Conservation (phyloP, 2,797 vertebrate genomes). For the Thamnophis elegans region DNA sequence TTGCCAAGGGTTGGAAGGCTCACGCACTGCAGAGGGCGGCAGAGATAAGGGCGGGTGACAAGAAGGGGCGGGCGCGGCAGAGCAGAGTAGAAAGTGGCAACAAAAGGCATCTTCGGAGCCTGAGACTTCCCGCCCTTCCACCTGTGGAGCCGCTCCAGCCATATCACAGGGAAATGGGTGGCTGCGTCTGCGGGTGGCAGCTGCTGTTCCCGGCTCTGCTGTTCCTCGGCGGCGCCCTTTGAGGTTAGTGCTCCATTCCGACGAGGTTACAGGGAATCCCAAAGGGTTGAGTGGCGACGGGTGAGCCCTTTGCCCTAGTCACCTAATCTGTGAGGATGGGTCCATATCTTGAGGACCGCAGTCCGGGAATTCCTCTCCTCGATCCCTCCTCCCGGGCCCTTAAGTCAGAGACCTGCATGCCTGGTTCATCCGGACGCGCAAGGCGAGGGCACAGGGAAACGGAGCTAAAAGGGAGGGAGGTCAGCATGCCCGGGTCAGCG, state of each 20-base stretch:
- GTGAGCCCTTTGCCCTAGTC: background rate
- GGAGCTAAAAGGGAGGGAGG: no score
- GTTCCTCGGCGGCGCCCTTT: conserved; percentile 66
- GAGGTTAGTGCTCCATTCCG: conserved; percentile 71
- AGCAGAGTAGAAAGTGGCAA: background rate
- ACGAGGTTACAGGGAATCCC: background rate
- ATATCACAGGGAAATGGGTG: conserved; percentile 52
- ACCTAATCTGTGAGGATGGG: background rate
- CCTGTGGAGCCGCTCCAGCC: background rate
- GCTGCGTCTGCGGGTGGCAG: background rate
- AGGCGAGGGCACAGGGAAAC: background rate
- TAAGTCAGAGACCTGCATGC: background rate
- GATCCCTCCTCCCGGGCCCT: rapidly evolving
- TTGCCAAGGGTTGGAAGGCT: no score
- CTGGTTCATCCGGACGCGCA: background rate
- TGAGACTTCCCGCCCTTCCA: background rate
- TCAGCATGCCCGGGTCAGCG: background rate
- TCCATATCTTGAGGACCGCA: no score
- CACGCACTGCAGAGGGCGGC: no score
- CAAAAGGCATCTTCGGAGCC: background rate
- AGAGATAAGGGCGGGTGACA: no score
- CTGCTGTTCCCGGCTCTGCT: background rate
- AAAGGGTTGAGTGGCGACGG: background rate
- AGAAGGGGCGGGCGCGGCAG: conserved; percentile 32
- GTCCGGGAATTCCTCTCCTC: background rate